phyloP scores from a whole-genome alignment of 37 sponge, comb jelly and placozoan genomes.

The Agelas oroides region DNA sequence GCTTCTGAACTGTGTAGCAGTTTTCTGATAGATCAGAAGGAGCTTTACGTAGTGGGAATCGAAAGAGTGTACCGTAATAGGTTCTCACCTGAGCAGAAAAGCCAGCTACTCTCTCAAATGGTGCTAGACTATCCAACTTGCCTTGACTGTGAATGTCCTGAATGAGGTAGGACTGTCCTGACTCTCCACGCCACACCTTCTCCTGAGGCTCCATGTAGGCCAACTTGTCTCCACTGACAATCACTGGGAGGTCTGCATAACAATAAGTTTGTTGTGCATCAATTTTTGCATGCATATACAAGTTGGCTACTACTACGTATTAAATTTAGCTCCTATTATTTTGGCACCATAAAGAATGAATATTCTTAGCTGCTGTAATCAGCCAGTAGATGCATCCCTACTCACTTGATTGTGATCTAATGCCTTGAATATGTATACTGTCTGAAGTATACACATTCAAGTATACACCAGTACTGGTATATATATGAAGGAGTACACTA shows the following conservation, averaged over 20 bases:
- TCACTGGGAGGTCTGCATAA: conserved; percentile 68
- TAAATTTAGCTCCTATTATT: no score
- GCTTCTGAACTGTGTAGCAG: conserved; percentile 21
- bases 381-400: no score
- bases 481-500: no score
- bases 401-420: no score
- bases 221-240: conserved; percentile 70
- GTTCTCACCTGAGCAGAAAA: not conserved
- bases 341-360: no score
- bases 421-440: no score
- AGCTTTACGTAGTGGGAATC: conserved; percentile 77
- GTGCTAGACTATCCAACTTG: conserved; percentile 16
- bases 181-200: conserved; percentile 44
- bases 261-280: not conserved
- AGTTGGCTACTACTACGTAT: no score
- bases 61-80: conserved; percentile 69
- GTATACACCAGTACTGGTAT: no score
- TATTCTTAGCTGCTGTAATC: no score
- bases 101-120: conserved; percentile 44
- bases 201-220: conserved; percentile 80
- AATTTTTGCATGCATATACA: not conserved
- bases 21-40: conserved; percentile 45
- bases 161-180: conserved; percentile 29
- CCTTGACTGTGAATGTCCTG: not conserved
- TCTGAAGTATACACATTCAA: no score